phyloP scores from a whole-genome alignment of 1,140 invertebrate species.

The Mactra quadrangularis region DNA sequence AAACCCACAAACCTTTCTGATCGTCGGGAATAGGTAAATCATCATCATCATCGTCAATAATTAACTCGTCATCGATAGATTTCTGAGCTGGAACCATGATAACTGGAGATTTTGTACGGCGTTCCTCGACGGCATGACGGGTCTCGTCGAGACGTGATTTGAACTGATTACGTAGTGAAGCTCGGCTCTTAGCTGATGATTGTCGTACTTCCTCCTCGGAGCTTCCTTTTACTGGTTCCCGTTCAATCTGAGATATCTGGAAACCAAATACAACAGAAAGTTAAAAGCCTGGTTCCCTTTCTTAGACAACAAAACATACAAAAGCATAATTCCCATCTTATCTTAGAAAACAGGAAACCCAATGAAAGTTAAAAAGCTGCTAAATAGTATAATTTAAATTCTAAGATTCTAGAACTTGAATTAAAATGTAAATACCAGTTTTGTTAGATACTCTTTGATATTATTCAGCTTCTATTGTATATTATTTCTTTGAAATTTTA shows the following conservation, averaged over 20 bases:
- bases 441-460: too few species aligned
- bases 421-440: too few species aligned
- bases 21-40: conserved; percentile 70
- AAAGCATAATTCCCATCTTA: too few species aligned
- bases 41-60: conserved; percentile 77
- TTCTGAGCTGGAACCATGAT: conserved; percentile 73
- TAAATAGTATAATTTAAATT: too few species aligned
- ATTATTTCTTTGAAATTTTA: too few species aligned
- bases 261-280: conserved; percentile 30
- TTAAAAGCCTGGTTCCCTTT: too few species aligned
- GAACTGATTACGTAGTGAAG: conserved; percentile 73
- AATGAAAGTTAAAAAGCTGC: too few species aligned
- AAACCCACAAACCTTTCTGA: conserved; percentile 70
- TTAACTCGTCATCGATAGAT: conserved; percentile 74
- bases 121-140: conserved; percentile 70
- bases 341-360: too few species aligned
- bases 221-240: conserved; percentile 45
- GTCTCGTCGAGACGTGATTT: conserved; percentile 72
- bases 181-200: conserved; percentile 71
- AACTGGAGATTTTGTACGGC: conserved; percentile 76
- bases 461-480: too few species aligned
- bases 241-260: conserved; percentile 54
- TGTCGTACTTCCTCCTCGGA: conserved; percentile 65
- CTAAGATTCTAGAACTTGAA: too few species aligned
- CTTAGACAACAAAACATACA: too few species aligned